phyloP scores from a whole-genome alignment of 2,888 invertebrate genomes.

The Phyto melanocephala region DNA sequence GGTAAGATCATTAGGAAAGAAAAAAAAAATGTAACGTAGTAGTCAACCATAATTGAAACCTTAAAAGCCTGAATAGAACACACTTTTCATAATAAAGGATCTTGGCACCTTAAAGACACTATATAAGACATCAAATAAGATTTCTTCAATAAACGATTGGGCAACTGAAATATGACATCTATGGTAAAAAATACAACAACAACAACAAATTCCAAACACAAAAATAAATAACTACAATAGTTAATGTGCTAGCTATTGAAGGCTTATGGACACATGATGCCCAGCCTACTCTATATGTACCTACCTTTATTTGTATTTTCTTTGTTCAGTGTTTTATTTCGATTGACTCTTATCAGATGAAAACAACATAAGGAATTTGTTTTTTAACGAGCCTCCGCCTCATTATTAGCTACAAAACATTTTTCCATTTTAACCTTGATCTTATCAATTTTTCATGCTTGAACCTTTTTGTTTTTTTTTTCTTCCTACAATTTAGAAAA shows the following conservation, averaged over 20 bases:
- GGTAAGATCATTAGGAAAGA: conserved; percentile 15
- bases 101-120: conserved; percentile 48
- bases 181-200: neutral
- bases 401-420: conserved; percentile 32
- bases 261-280: conserved; percentile 41
- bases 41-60: conserved; percentile 11
- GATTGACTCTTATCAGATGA: conserved; percentile 44
- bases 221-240: neutral
- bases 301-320: neutral
- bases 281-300: neutral
- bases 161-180: conserved; percentile 50
- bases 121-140: neutral
- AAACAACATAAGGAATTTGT: conserved; percentile 17
- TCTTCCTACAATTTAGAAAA: neutral
- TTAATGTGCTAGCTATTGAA: conserved; percentile 8
- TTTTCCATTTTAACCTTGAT: conserved; percentile 36
- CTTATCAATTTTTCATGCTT: conserved; percentile 52
- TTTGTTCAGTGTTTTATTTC: neutral
- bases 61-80: neutral
- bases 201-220: neutral
- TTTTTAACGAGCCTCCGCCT: conserved; percentile 48
- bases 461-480: conserved; percentile 7
- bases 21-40: neutral
- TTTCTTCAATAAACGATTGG: neutral
- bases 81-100: conserved; percentile 20